Conservation (phyloP, 2,797 vertebrate genomes). For the Tamandua tetradactyla region DNA sequence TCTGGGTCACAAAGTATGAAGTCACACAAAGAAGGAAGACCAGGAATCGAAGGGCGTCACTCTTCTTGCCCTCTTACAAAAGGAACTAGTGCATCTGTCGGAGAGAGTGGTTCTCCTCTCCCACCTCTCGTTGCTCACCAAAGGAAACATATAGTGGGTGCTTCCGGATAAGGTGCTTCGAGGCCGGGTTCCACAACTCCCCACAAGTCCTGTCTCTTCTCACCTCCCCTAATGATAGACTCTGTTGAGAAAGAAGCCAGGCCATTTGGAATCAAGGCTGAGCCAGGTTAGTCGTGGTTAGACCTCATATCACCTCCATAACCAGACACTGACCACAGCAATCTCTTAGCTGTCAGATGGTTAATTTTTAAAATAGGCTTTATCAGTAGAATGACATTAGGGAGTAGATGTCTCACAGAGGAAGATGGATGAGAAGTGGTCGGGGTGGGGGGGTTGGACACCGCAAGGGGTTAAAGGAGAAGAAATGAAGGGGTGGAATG, state of each 20-base stretch:
- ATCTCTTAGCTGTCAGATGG: not conserved
- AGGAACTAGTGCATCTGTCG: fast-evolving
- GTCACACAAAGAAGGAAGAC: no score
- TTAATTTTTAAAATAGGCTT: not conserved
- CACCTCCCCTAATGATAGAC: not conserved
- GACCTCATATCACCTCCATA: not conserved
- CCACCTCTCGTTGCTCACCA: not conserved
- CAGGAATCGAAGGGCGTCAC: not conserved
- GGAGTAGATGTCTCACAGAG: not conserved
- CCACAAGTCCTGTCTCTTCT: not conserved
- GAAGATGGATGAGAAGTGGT: not conserved
- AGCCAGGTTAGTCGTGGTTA: fast-evolving
- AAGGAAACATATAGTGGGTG: fast-evolving
- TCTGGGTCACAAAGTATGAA: not conserved
- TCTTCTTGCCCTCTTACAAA: not conserved
- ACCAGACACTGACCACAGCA: no score
- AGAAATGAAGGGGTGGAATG: not conserved
- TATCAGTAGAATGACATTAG: not conserved
- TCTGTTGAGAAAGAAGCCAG: not conserved
- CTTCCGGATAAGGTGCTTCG: not conserved
- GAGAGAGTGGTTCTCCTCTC: not conserved
- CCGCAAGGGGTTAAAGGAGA: not conserved
- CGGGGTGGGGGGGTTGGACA: no score
- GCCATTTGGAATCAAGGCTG: not conserved
- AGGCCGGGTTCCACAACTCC: fast-evolving